These are phyloP conservation scores for Cheilosia vulpina DNA, from an alignment of 2,888 invertebrate genomes.

Conservation along the genomic window DNA sequence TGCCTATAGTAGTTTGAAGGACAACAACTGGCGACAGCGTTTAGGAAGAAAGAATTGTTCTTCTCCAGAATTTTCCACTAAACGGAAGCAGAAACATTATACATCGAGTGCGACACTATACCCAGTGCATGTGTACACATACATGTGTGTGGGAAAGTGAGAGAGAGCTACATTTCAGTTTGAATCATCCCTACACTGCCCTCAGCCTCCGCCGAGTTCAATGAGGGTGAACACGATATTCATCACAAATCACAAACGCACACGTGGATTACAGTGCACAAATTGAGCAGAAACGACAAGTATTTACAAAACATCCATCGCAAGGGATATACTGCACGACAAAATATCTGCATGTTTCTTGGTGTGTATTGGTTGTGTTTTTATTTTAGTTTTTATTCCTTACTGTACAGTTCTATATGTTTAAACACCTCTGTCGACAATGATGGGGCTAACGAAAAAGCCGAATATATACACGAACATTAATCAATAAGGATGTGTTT, in stretches of 20 bases:
- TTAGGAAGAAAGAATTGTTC: slow-evolving; percentile 24
- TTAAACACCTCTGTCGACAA: not conserved
- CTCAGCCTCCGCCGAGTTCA: not conserved
- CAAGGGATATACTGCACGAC: slow-evolving; percentile 1
- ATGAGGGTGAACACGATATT: slow-evolving; percentile 2
- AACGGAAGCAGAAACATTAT: slow-evolving; percentile 56
- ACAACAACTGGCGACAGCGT: slow-evolving; percentile 51
- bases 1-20: slow-evolving; percentile 38
- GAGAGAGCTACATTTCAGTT: slow-evolving; percentile 18
- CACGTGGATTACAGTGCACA: slow-evolving; percentile 70
- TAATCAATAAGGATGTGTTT: slow-evolving; percentile 55
- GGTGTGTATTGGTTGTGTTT: slow-evolving; percentile 36
- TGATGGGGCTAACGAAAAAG: not conserved
- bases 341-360: slow-evolving; percentile 37
- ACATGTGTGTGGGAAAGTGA: slow-evolving; percentile 11
- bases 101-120: slow-evolving; percentile 2
- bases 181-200: slow-evolving; percentile 14
- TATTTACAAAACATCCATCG: not conserved
- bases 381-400: not conserved
- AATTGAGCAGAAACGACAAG: slow-evolving; percentile 2
- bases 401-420: not conserved
- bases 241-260: slow-evolving; percentile 44
- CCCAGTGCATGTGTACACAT: not conserved
- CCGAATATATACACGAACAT: slow-evolving; percentile 27
- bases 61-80: slow-evolving; percentile 65